Evolutionary conservation across 2,888 invertebrate genomes (phyloP), one percentile per base, ranked within the genome.

Genomic region (Eucera pruinosa): DNA sequence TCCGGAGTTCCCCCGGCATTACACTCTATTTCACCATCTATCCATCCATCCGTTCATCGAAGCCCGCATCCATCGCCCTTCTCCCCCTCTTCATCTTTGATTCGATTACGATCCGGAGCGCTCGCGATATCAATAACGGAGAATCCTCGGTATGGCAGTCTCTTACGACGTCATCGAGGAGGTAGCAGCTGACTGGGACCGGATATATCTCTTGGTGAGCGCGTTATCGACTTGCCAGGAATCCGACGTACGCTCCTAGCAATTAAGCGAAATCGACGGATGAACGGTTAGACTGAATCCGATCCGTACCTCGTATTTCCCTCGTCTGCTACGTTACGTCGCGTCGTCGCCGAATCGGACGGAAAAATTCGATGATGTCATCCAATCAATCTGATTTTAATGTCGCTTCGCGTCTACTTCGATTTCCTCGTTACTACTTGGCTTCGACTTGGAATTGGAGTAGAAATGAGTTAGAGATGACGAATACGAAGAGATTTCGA

Each of bases 211-310:
- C 50, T 69, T 60, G 50, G 60, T 30, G 30, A 30, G 60, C 57
- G 70, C 60, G 73, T 80, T 80, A 83, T 83, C 77, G 78, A 71
- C 67, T 61, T 57, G 77, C 65, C 67, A 52, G 67, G 83, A 77
- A 76, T 67, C 64, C 64, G 54, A 57, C 64, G 61, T 67, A 83
- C 77, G 80, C 72, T 58, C 62, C 64, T 45, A 20, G 69, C 77
- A 83, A 82, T 82, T 83, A 82, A 77, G 78, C 52, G 71, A 61
- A 66, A 69, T 54, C 77, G 77, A 60, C 50, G 54, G 48, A 27
- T 23, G 33, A 39, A 54, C 58, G 27, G 41, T 45, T 58, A 36
- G 20, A 30, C 69, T 9, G 58, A 50, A 33, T 50, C 52, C 41
- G 64, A 64, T 39, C 52, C 39, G n/a, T 39, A 13, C 27, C 30